Evolutionary conservation across 2,113 vertebrate genomes (phyloP).

Genomic region (Apeltes quadracus): DNA sequence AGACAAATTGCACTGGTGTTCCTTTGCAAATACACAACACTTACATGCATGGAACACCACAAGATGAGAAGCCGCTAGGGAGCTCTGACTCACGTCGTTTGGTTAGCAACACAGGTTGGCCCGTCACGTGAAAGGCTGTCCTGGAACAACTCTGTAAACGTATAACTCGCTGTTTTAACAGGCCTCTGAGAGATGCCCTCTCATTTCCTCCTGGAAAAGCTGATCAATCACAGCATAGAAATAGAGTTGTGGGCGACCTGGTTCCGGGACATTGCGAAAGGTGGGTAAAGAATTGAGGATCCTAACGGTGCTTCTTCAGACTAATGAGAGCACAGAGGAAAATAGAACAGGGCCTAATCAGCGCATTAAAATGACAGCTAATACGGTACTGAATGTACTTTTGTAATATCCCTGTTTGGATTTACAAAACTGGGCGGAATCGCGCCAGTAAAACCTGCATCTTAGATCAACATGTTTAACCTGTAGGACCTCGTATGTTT

Average conservation of each 20-base stretch:
- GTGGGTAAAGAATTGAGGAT: slow-evolving; percentile 25
- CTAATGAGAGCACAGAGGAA: not conserved
- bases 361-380: not conserved
- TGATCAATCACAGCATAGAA: slow-evolving; percentile 69
- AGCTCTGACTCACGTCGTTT: slow-evolving; percentile 65
- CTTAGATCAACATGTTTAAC: not conserved
- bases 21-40: slow-evolving; percentile 14
- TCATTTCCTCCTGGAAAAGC: slow-evolving; percentile 78
- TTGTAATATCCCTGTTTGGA: not conserved
- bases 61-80: slow-evolving; percentile 41
- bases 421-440: not conserved
- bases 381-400: not conserved
- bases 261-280: slow-evolving; percentile 22
- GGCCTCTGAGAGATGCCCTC: slow-evolving; percentile 81
- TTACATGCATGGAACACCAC: slow-evolving; percentile 28
- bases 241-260: slow-evolving; percentile 31
- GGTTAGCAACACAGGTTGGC: slow-evolving; percentile 30
- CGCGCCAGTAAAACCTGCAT: not conserved
- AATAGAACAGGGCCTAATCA: no score
- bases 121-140: slow-evolving; percentile 60
- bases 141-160: slow-evolving; percentile 80
- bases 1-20: slow-evolving; percentile 2
- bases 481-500: not conserved
- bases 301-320: not conserved
- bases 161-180: slow-evolving; percentile 84